A percentile compares a stretch with the other conserved stretches of the same genome.
phyloP scores from a whole-genome alignment of 2,113 vertebrate genomes.

The Bombycilla garrulus region DNA sequence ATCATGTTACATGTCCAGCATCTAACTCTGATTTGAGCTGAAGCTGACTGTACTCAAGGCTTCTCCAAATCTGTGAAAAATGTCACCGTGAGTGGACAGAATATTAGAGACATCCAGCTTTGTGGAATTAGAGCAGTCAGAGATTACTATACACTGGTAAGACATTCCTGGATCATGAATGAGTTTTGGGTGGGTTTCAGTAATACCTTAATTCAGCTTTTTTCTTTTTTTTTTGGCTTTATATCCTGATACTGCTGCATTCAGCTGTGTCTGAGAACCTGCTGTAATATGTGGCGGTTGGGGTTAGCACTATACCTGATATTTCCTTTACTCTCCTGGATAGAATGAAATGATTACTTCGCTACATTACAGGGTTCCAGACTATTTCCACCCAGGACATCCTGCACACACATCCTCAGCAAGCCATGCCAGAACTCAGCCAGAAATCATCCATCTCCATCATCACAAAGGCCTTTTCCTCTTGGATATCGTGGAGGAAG shows the following conservation, averaged over 20 bases:
- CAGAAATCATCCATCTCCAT: neutral
- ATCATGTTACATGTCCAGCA: neutral
- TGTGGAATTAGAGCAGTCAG: neutral
- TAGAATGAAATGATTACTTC: fast-evolving
- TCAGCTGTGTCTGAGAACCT: neutral
- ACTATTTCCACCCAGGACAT: neutral
- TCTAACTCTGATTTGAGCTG: neutral
- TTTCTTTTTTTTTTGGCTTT: neutral
- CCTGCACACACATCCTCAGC: neutral
- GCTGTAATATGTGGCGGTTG: neutral
- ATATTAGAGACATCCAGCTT: neutral
- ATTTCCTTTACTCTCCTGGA: neutral
- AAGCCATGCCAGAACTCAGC: neutral
- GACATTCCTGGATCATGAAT: neutral
- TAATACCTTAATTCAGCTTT: neutral
- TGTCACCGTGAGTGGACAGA: neutral
- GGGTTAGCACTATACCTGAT: neutral
- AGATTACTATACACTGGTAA: neutral
- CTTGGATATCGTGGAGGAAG: neutral
- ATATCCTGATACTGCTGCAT: neutral
- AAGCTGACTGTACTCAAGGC: neutral
- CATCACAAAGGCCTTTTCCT: neutral
- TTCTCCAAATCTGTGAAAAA: neutral
- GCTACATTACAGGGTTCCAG: neutral
- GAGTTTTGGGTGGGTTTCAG: neutral